Evolutionary conservation across 2,797 vertebrate genomes (phyloP), one percentile per base, ranked within the genome.

Genomic region (Oreonectes daqikongensis): DNA sequence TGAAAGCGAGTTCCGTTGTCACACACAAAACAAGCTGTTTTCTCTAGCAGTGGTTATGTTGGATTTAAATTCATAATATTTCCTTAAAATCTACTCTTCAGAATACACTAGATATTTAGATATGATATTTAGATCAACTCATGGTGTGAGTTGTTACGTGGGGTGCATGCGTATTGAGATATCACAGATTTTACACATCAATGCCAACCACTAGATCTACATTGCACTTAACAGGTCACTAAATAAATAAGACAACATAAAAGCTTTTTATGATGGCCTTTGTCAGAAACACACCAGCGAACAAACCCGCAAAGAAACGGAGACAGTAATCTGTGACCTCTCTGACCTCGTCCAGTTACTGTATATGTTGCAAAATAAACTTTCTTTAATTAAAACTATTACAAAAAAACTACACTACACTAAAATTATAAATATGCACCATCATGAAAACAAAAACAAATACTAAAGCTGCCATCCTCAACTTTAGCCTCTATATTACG

Each of bases 301-400:
- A 46, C 40, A 26, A 40, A 48, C 15, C 8, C 1, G 32, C 7
- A 35, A 8, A 55, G 48, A 28, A 40, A 57, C 18, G 20, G 22
- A 66, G 50, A 55, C 72, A 71, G 67, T 59, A 48, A 53, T 28
- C 14, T 22, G 73, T 57, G 74, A 61, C n/a, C n/a, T n/a, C n/a
- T n/a, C n/a, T n/a, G n/a, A n/a, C n/a, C n/a, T n/a, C n/a, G n/a
- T 79, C 60, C 66, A 14, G 65, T 20, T 3, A 40, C 4, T 18
- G 71, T 15, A 53, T 71, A 72, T 66, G 71, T n/a, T n/a, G n/a
- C n/a, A n/a, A n/a, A n/a, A n/a, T 59, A 44, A 77, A 35, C 30
- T 65, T 44, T 46, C 0, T 46, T 55, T 55, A 14, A 26, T 26
- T 26, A 55, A 55, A 24, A 55, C 52, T 55, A 40, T 40, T 40